Percentiles rank a stretch among this genome's conserved stretches.
phyloP scores from a whole-genome alignment of 2,888 invertebrate species.

The Cephus pulcher region DNA sequence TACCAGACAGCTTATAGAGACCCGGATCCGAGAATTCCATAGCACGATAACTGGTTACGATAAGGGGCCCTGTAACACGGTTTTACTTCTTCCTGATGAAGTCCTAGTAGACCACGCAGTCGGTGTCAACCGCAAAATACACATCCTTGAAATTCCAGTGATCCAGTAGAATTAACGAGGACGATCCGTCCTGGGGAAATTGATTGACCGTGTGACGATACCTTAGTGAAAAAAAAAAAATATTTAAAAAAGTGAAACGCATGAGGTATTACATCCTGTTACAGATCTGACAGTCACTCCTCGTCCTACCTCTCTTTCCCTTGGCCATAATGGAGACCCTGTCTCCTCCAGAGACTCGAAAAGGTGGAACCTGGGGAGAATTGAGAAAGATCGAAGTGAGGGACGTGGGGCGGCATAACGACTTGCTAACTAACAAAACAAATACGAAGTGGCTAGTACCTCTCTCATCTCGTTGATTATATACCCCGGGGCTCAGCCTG shows the following conservation, averaged over 20 bases:
- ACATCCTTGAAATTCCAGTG: too few species aligned
- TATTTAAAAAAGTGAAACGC: too few species aligned
- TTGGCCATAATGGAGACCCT: too few species aligned
- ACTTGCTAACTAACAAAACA: slow-evolving; percentile 63
- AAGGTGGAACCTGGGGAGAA: background rate
- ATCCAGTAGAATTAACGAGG: background rate
- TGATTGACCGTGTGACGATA: too few species aligned
- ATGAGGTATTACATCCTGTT: too few species aligned
- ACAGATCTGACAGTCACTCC: too few species aligned
- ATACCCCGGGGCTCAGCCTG: slow-evolving; percentile 52
- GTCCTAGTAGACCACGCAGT: too few species aligned
- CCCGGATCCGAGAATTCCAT: slow-evolving; percentile 31
- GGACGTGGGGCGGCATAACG: slow-evolving; percentile 42
- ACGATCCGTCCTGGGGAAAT: slow-evolving; percentile 18
- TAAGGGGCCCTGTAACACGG: slow-evolving; percentile 17
- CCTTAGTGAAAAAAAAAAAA: too few species aligned
- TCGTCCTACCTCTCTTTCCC: too few species aligned
- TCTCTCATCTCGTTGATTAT: slow-evolving; percentile 58
- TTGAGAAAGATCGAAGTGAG: slow-evolving; percentile 3
- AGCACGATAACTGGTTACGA: slow-evolving; percentile 35
- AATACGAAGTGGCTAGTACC: slow-evolving; percentile 50
- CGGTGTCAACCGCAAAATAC: too few species aligned
- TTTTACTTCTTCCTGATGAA: background rate
- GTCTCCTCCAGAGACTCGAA: background rate
- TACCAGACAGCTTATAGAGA: slow-evolving; percentile 11